Conservation (phyloP, 1,140 invertebrate species). For the Apocrypta bakeri region DNA sequence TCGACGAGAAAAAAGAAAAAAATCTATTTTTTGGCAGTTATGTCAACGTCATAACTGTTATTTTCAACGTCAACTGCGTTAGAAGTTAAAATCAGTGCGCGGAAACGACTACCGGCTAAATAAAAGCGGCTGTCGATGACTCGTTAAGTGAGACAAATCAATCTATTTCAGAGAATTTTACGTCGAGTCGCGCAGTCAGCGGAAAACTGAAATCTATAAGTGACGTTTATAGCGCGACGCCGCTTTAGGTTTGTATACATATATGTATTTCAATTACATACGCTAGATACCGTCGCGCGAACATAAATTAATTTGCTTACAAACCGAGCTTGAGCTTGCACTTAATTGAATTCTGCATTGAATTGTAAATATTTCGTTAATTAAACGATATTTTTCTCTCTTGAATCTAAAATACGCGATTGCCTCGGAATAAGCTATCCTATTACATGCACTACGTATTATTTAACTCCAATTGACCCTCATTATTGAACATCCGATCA, state of each 20-base stretch:
- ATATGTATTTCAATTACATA: neutral
- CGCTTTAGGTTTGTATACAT: neutral
- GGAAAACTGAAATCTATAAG: neutral
- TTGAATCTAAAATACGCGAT: neutral
- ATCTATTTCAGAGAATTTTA: neutral
- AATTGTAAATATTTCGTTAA: constrained; percentile 15
- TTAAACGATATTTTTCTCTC: neutral
- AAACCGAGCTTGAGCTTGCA: neutral
- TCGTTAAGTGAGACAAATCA: neutral
- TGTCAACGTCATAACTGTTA: too few relatives aligned
- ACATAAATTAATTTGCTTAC: neutral
- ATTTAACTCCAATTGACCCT: constrained; percentile 61
- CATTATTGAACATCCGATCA: constrained; percentile 58
- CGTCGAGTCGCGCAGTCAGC: neutral
- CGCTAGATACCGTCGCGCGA: neutral
- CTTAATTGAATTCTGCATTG: neutral
- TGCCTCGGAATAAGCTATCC: neutral
- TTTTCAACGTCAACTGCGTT: neutral
- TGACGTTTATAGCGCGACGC: neutral
- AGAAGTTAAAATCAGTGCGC: neutral
- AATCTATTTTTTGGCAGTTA: too few relatives aligned
- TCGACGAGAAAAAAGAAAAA: too few relatives aligned
- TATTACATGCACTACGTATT: constrained; percentile 53
- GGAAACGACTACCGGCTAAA: neutral
- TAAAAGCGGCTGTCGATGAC: neutral